These are phyloP conservation scores for Drosophila santomea DNA, from an alignment of 1,140 invertebrate species.

Conservation along the genomic window DNA sequence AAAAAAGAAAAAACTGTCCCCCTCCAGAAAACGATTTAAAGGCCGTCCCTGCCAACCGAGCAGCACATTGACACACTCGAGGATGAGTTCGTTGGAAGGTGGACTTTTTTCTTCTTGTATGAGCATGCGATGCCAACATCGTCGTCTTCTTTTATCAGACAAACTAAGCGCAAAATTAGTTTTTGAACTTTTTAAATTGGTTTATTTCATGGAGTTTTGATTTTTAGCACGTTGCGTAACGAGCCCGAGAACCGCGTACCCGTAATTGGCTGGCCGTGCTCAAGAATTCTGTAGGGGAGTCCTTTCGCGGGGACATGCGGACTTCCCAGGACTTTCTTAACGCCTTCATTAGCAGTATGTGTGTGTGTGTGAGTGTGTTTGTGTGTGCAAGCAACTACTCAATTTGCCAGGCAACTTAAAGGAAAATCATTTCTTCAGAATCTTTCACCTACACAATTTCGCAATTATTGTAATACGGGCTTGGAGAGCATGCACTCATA, in stretches of 20 bases:
- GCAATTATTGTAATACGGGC: slow-evolving; percentile 76
- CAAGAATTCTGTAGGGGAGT: slow-evolving; percentile 25
- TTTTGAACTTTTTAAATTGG: slow-evolving; percentile 84
- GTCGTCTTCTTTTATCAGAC: slow-evolving; percentile 77
- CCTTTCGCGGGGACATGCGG: background rate
- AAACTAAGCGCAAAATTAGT: slow-evolving; percentile 84
- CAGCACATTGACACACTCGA: slow-evolving; percentile 31
- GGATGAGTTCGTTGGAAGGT: slow-evolving; percentile 43
- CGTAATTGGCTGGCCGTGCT: slow-evolving; percentile 74
- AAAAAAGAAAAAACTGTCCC: background rate
- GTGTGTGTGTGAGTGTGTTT: slow-evolving; percentile 8
- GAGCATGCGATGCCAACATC: slow-evolving; percentile 33
- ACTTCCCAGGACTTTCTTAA: slow-evolving; percentile 56
- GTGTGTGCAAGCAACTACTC: slow-evolving; percentile 63
- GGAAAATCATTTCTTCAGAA: slow-evolving; percentile 70
- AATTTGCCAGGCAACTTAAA: slow-evolving; percentile 75
- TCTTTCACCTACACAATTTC: slow-evolving; percentile 74
- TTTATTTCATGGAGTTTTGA: slow-evolving; percentile 84
- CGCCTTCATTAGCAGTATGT: slow-evolving; percentile 72
- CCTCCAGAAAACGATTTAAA: slow-evolving; percentile 4
- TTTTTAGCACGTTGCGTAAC: slow-evolving; percentile 83
- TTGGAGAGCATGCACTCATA: slow-evolving; percentile 36
- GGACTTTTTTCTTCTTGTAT: slow-evolving; percentile 37
- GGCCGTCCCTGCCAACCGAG: slow-evolving; percentile 5
- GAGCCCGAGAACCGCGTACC: slow-evolving; percentile 69